Evolutionary conservation across 2,888 invertebrate genomes (phyloP).

Genomic region (Scaptomyza reducta): DNA sequence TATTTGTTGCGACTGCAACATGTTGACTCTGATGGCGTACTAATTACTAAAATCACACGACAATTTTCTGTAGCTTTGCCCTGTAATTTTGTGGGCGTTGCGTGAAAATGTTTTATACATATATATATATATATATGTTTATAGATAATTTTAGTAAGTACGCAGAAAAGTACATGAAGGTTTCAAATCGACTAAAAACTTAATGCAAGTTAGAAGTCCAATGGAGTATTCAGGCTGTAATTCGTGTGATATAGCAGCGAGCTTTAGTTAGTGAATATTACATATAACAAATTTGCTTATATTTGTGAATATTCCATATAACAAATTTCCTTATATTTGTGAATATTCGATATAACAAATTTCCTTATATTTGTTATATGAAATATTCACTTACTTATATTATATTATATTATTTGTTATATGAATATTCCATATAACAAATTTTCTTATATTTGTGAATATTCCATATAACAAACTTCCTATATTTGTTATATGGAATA

Average conservation of each 20-base stretch:
- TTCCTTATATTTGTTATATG: no score
- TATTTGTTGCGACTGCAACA: constrained; percentile 43
- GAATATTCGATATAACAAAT: no score
- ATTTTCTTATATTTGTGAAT: no score
- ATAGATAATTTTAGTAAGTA: neutral
- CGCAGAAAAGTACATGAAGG: neutral
- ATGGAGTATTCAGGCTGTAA: neutral
- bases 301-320: no score
- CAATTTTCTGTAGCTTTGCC: neutral
- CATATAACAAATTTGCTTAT: no score
- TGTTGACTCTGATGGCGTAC: constrained; percentile 19
- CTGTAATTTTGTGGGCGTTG: constrained; percentile 57
- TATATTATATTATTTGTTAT: no score
- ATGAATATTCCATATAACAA: no score
- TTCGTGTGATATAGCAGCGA: neutral
- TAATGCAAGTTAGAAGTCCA: neutral
- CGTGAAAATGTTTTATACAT: neutral
- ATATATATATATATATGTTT: neutral
- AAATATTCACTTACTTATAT: no score
- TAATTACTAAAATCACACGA: constrained; percentile 15
- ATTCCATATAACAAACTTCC: no score
- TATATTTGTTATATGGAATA: no score
- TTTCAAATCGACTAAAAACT: neutral
- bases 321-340: no score
- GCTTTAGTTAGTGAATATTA: no score